Base-by-base conservation (phyloP, 2,113 vertebrate species). In the Perca schrenkii region DNA sequence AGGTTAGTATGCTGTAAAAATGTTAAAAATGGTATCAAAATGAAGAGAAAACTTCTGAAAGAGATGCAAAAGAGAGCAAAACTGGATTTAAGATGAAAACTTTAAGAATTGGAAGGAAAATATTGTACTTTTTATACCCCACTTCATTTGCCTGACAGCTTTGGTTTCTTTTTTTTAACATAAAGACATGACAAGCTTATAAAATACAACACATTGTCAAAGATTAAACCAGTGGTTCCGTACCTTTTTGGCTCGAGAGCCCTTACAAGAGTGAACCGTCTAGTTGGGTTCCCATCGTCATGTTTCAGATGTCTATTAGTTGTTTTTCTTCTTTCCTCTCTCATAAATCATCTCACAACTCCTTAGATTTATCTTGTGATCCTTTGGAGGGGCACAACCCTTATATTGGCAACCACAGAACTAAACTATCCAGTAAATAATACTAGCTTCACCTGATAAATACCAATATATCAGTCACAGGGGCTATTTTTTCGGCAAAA, bases 1-100 rank as follows among this genome's bases (percentile, higher is more conserved):
- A 95, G 97, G 97, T 97, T 2, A 81, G 68, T 64, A 14, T 15
- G 22, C 2, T 19, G n/a, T 17, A 36, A 28, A 25, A 28, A 28
- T 28, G 54, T 49, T 34, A 22, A 21, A 54, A 40, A 28, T 14
- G n/a, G 21, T 43, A 46, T 13, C 8, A 28, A 4, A 46, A 7
- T n/a, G 7, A 60, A 60, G 3, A n/a, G 8, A 63, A 22, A 46
- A 16, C 3, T 22, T 21, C 34, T 21, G 54, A 54, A 22, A 5
- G 22, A 57, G 12, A 25, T 57, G 4, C 13, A 13, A 25, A n/a
- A 21, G 21, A 54, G 7, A 57, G 12, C 11, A 25, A 25, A 22
- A 57, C 4, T 12, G 54, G 22, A 25, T 25, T 14, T 57, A 57
- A 57, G 4, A 57, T 14, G 4, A 13, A 22, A 57, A 14, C 5